Conservation (phyloP, 2,113 vertebrate species). For the Jaculus jaculus region DNA sequence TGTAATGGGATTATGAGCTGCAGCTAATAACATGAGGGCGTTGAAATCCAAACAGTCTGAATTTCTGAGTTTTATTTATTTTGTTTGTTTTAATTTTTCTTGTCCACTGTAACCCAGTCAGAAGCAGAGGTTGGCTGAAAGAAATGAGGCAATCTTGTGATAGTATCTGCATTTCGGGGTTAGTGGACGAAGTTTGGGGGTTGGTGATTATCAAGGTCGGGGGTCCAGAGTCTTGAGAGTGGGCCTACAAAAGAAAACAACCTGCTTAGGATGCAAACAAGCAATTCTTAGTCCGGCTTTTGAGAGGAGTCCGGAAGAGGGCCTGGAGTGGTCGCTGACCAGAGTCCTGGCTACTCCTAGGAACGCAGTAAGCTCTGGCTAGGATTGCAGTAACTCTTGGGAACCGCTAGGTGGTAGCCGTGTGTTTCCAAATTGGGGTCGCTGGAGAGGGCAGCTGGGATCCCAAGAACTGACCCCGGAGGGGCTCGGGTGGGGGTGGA, state of each 20-base stretch:
- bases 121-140: background rate
- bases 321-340: slow-evolving; percentile 63
- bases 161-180: background rate
- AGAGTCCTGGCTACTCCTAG: slow-evolving; percentile 49
- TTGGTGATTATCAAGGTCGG: background rate
- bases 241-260: background rate
- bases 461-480: background rate
- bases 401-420: slow-evolving; percentile 70
- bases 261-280: background rate
- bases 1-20: background rate
- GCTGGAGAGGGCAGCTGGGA: background rate
- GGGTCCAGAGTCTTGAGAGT: background rate
- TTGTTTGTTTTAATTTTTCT: background rate
- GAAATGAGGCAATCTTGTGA: background rate
- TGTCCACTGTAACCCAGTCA: background rate
- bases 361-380: background rate
- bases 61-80: background rate
- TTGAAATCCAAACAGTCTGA: background rate
- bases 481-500: background rate
- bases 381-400: background rate
- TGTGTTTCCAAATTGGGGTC: slow-evolving; percentile 57
- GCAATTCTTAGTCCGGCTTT: background rate
- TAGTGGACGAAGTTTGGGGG: background rate
- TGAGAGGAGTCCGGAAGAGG: background rate
- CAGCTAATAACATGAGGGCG: background rate